Conservation (phyloP, 2,888 invertebrate genomes). For the Sphaerophoria rueppellii region DNA sequence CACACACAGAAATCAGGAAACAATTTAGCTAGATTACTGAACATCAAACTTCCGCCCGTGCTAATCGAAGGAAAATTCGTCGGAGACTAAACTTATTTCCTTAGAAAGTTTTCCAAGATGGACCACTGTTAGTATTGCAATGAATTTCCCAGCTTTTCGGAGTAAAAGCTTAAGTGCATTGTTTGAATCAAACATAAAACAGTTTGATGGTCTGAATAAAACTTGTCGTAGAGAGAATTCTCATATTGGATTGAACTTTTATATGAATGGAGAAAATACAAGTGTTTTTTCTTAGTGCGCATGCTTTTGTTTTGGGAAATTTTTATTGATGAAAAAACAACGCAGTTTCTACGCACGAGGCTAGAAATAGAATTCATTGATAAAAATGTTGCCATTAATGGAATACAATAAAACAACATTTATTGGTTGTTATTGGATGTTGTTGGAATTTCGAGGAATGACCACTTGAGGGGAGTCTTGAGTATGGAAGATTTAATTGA, state of each 20-base stretch:
- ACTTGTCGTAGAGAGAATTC: neutral
- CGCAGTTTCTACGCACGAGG: constrained; percentile 5
- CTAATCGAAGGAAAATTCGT: constrained; percentile 54
- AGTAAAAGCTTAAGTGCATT: constrained; percentile 50
- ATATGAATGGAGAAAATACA: neutral
- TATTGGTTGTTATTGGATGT: neutral
- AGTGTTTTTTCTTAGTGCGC: neutral
- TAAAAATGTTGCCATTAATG: neutral
- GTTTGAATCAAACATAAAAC: constrained; percentile 34
- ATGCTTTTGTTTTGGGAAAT: constrained; percentile 30
- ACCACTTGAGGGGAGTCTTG: no score
- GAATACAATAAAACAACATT: neutral
- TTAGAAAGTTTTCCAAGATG: constrained; percentile 50
- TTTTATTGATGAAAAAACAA: neutral
- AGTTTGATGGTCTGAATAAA: neutral
- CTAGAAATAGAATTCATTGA: constrained; percentile 4
- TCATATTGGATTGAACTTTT: neutral
- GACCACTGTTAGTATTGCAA: constrained; percentile 28
- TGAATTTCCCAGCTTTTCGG: constrained; percentile 48
- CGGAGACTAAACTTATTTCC: constrained; percentile 42
- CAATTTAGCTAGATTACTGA: neutral
- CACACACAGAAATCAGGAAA: neutral
- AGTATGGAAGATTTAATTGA: no score
- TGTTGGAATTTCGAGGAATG: neutral
- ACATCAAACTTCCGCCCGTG: constrained; percentile 29